A percentile compares a stretch with the other conserved stretches of the same genome.
Evolutionary conservation across 2,888 invertebrate species (phyloP).

Genomic region (Parnassius apollo): DNA sequence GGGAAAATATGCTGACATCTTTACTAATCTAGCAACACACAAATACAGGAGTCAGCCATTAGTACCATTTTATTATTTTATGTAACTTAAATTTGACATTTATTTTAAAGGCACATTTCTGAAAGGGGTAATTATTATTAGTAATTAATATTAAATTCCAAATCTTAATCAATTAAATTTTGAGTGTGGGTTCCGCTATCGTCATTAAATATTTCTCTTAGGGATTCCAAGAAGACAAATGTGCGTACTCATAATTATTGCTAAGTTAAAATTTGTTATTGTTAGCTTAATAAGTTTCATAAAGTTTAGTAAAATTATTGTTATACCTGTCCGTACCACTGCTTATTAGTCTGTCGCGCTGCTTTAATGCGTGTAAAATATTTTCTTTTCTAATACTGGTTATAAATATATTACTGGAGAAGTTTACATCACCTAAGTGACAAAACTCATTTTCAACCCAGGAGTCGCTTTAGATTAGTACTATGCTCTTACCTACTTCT

Average conservation of each 20-base stretch:
- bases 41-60: neutral
- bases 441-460: no score
- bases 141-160: constrained; percentile 6
- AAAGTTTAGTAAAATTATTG: constrained; percentile 4
- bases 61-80: constrained; percentile 2
- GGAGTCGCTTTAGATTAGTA: no score
- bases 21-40: neutral
- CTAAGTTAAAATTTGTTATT: no score
- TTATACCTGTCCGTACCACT: neutral
- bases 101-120: neutral
- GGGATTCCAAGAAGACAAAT: neutral
- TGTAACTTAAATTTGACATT: constrained; percentile 4
- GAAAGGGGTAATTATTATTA: no score
- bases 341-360: neutral
- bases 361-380: neutral
- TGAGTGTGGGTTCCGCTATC: neutral
- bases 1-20: neutral
- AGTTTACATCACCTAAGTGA: no score
- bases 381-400: no score
- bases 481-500: no score
- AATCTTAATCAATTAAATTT: constrained; percentile 12
- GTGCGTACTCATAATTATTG: neutral
- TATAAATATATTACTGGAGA: no score
- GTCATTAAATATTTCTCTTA: neutral
- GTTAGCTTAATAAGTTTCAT: neutral